These are phyloP conservation scores for Ambastaia sidthimunki DNA, from an alignment of 2,797 vertebrate species.

Conservation along the genomic window DNA sequence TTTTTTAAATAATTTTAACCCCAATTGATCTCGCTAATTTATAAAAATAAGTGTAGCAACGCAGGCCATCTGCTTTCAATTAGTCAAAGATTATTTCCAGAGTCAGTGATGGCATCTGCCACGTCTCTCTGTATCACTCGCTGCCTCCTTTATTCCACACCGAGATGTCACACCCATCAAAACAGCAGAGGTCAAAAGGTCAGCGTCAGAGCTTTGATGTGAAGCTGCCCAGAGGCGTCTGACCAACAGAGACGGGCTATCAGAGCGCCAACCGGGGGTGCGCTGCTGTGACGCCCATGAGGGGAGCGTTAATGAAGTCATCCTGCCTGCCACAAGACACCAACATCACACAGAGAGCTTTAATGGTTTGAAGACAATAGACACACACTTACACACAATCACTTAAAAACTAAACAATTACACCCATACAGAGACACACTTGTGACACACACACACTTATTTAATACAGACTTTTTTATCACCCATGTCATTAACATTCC, in stretches of 20 bases:
- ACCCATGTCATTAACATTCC: background rate
- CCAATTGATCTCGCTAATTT: constrained; percentile 8
- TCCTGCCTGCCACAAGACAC: constrained; percentile 66
- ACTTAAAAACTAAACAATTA: constrained; percentile 20
- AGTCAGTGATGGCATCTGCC: constrained; percentile 54
- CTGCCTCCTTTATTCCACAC: constrained; percentile 15
- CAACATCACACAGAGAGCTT: constrained; percentile 60
- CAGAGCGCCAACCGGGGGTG: background rate
- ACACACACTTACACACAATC: constrained; percentile 18
- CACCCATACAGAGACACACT: constrained; percentile 20
- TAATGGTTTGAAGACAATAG: constrained; percentile 28
- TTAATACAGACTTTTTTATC: background rate
- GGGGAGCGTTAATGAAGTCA: constrained; percentile 70
- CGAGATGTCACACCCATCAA: constrained; percentile 21
- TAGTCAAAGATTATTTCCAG: constrained; percentile 62
- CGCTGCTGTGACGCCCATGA: constrained; percentile 66
- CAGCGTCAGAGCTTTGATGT: constrained; percentile 4
- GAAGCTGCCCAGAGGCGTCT: background rate
- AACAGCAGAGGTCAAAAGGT: constrained; percentile 11
- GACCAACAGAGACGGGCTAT: background rate
- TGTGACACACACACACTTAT: constrained; percentile 26
- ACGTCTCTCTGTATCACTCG: constrained; percentile 14
- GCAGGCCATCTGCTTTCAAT: constrained; percentile 55
- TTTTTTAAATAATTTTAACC: background rate
- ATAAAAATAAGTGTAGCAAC: constrained; percentile 17